Evolutionary conservation across 2,888 invertebrate genomes (phyloP).

Genomic region (Tenthredo notha): DNA sequence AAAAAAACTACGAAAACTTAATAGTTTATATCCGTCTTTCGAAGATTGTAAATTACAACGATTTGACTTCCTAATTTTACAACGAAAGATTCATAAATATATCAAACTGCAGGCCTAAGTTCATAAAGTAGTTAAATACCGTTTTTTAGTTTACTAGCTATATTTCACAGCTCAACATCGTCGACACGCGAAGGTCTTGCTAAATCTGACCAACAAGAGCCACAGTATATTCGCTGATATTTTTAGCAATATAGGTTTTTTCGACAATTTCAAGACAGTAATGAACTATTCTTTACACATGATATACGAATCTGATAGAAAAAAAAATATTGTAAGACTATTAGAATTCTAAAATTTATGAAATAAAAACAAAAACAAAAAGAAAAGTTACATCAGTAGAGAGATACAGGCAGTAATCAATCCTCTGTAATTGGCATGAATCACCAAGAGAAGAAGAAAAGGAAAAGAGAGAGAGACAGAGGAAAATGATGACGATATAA

Average conservation of each 20-base stretch:
- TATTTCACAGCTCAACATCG: not conserved
- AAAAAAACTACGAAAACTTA: not conserved
- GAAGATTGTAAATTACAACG: not conserved
- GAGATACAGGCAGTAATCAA: not conserved
- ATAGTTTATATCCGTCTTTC: not conserved
- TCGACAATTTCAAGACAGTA: not conserved
- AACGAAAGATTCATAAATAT: not conserved
- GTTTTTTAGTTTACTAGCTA: not conserved
- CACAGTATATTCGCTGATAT: not conserved
- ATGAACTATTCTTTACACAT: not conserved
- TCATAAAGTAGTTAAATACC: not conserved
- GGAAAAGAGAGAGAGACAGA: too few species aligned
- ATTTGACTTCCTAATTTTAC: not conserved
- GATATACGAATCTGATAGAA: not conserved
- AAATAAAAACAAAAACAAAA: not conserved
- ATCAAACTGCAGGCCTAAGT: not conserved
- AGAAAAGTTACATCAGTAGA: not conserved
- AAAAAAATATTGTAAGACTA: not conserved
- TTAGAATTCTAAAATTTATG: not conserved
- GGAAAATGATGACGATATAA: not conserved
- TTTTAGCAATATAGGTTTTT: not conserved
- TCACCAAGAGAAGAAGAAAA: not conserved
- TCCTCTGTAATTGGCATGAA: not conserved
- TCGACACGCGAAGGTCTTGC: constrained; percentile 24
- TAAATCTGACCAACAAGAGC: constrained; percentile 23